Conservation (phyloP, 2,888 invertebrate genomes). For the Mimas tiliae region DNA sequence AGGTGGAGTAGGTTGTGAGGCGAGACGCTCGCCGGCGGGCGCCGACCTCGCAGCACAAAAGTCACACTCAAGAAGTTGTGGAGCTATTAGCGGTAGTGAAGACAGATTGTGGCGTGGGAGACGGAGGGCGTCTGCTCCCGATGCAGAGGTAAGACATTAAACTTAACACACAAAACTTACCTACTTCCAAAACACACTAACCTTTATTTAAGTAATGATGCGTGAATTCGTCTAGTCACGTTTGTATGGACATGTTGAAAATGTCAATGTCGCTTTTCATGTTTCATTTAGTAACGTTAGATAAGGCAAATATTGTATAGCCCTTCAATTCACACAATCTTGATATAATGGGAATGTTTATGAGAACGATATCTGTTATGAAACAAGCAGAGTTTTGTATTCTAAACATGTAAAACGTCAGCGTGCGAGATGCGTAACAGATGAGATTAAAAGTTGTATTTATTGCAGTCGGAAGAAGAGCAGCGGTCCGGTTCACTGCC, state of each 20-base stretch:
- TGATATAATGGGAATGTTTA: slow-evolving; percentile 8
- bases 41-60: slow-evolving; percentile 92
- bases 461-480: slow-evolving; percentile 80
- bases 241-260: slow-evolving; percentile 31
- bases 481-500: slow-evolving; percentile 91
- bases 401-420: background rate
- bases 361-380: slow-evolving; percentile 29
- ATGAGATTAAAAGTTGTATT: background rate
- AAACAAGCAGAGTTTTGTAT: background rate
- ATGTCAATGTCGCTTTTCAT: slow-evolving; percentile 48
- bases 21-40: slow-evolving; percentile 92
- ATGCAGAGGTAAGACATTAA: slow-evolving; percentile 72
- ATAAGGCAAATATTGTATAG: slow-evolving; percentile 22
- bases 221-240: slow-evolving; percentile 1
- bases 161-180: background rate
- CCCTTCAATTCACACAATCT: slow-evolving; percentile 32
- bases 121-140: slow-evolving; percentile 76
- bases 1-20: slow-evolving; percentile 89
- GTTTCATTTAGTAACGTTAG: slow-evolving; percentile 26
- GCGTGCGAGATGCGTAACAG: background rate
- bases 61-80: slow-evolving; percentile 92
- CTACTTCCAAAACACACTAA: background rate
- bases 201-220: slow-evolving; percentile 9
- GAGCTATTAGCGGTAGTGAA: slow-evolving; percentile 91
- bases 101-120: slow-evolving; percentile 80